phyloP scores from a whole-genome alignment of 2,113 vertebrate genomes.

The Sinocyclocheilus anophthalmus region DNA sequence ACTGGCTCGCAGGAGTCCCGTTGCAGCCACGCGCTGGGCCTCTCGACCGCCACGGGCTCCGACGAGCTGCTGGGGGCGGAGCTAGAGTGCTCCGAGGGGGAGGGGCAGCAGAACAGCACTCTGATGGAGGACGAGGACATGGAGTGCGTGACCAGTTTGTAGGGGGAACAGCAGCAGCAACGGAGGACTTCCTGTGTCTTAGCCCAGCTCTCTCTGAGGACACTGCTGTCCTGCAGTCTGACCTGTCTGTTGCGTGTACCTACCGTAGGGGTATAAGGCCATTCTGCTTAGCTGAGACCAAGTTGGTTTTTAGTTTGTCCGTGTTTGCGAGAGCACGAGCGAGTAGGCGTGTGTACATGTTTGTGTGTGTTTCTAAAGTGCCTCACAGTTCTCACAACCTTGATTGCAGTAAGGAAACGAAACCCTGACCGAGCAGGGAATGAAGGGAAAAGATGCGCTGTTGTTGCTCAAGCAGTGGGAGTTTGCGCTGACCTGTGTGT shows the following conservation, averaged over 20 bases:
- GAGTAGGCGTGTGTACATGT: constrained; percentile 69
- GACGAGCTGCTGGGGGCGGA: constrained; percentile 74
- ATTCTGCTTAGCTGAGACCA: constrained; percentile 57
- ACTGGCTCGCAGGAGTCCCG: constrained; percentile 65
- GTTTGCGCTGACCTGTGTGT: constrained; percentile 42
- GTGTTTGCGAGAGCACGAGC: constrained; percentile 70
- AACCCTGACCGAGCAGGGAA: constrained; percentile 32
- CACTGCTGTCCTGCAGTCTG: constrained; percentile 72
- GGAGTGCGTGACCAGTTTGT: constrained; percentile 93
- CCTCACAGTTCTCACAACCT: constrained; percentile 99
- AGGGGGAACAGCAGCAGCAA: constrained; percentile 71
- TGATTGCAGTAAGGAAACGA: constrained; percentile 76
- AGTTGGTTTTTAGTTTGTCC: constrained; percentile 56
- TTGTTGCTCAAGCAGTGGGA: constrained; percentile 14
- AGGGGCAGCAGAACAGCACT: constrained; percentile 77
- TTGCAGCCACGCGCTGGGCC: constrained; percentile 74
- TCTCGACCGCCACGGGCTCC: constrained; percentile 77
- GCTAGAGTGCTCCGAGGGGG: constrained; percentile 62
- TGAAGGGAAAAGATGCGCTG: constrained; percentile 48
- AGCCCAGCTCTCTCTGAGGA: constrained; percentile 74
- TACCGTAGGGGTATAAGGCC: constrained; percentile 58
- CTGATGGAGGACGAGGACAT: constrained; percentile 89
- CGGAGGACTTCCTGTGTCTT: constrained; percentile 66
- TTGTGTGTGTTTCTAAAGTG: constrained; percentile 94
- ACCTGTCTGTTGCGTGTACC: constrained; percentile 63